These are phyloP conservation scores for Ophthalmolycus amberensis DNA, from an alignment of 2,113 vertebrate genomes.

Conservation along the genomic window DNA sequence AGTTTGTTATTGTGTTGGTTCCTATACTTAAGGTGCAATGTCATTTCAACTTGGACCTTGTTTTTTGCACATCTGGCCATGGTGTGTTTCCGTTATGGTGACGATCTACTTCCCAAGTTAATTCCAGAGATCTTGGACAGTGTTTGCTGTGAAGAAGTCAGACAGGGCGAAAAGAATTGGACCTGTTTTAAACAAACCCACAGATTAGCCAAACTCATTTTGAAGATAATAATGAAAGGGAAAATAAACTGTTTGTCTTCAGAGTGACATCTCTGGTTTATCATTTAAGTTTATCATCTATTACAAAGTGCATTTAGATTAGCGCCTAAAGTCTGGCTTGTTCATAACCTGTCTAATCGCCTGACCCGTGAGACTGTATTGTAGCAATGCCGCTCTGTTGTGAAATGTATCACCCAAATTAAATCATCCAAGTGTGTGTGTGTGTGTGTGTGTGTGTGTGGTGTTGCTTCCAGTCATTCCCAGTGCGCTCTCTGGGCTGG, in stretches of 20 bases:
- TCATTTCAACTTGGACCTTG: neutral
- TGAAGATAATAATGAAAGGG: neutral
- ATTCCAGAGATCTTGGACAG: neutral
- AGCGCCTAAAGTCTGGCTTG: neutral
- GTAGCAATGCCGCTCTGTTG: neutral
- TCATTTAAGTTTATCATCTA: neutral
- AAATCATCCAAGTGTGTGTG: neutral
- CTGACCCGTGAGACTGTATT: neutral
- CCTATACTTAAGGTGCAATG: no score
- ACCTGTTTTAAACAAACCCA: neutral
- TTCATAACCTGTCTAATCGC: neutral
- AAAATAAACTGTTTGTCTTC: neutral
- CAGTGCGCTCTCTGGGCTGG: constrained; percentile 96
- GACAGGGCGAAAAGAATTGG: neutral
- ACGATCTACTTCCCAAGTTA: neutral
- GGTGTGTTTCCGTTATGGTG: neutral
- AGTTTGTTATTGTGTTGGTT: neutral
- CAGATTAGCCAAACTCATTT: neutral
- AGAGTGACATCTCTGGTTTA: neutral
- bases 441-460: neutral
- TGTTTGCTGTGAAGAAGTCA: neutral
- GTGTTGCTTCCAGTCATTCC: constrained; percentile 86
- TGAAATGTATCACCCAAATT: neutral
- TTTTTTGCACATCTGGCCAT: neutral
- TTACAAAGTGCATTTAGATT: neutral